Conservation (phyloP, 2,113 vertebrate genomes). For the Leptosomus discolor region DNA sequence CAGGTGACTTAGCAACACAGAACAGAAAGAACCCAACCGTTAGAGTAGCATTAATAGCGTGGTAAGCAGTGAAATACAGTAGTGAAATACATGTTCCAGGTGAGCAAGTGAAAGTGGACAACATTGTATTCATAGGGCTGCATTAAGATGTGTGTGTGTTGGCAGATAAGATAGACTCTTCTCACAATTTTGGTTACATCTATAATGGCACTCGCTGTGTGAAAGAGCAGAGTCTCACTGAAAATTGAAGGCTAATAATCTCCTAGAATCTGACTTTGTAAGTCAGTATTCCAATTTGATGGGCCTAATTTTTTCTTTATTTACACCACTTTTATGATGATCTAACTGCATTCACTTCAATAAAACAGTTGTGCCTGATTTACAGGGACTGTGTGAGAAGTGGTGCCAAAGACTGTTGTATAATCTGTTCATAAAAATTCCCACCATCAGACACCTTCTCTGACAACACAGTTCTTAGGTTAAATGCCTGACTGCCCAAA, state of each 20-base stretch:
- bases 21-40: neutral
- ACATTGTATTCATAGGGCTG: neutral
- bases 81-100: neutral
- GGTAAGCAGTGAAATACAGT: neutral
- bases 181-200: neutral
- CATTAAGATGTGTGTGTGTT: neutral
- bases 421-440: constrained; percentile 24
- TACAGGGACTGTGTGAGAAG: neutral
- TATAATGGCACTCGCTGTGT: neutral
- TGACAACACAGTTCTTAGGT: neutral
- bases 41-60: neutral
- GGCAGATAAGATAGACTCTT: neutral
- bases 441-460: neutral
- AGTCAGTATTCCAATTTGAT: neutral
- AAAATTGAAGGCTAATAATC: neutral
- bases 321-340: constrained; percentile 1
- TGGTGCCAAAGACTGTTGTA: neutral
- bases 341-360: neutral
- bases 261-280: neutral
- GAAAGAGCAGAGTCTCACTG: neutral
- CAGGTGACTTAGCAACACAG: neutral
- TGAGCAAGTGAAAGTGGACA: neutral
- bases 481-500: neutral
- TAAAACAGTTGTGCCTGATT: neutral
- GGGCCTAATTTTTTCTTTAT: neutral